Evolutionary conservation across 2,113 vertebrate genomes (phyloP).

Genomic region (Xiphophorus maculatus): DNA sequence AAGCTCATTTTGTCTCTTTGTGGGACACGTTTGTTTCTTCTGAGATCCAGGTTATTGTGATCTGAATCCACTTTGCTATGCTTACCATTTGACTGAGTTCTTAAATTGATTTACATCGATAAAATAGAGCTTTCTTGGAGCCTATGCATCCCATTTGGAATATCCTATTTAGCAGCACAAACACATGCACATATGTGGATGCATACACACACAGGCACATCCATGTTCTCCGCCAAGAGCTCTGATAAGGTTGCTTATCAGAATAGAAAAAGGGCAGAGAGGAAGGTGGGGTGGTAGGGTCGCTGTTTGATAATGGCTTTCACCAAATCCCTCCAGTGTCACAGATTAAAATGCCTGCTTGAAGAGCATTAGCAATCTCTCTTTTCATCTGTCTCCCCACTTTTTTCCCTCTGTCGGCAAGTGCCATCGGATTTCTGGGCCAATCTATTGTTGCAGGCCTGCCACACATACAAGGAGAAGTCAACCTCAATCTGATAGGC

Average conservation of each 20-base stretch:
- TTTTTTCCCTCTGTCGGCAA: conserved; percentile 74
- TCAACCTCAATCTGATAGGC: conserved; percentile 90
- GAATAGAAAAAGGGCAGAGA: conserved; percentile 74
- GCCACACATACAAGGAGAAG: conserved; percentile 87
- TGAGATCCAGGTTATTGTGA: conserved; percentile 47
- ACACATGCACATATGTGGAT: conserved; percentile 67
- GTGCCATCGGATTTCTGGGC: conserved; percentile 86
- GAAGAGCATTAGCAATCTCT: conserved; percentile 88
- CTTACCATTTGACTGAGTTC: conserved; percentile 58
- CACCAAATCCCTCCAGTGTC: conserved; percentile 90
- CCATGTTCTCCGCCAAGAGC: conserved; percentile 71
- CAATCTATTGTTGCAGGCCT: conserved; percentile 84
- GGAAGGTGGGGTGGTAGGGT: conserved; percentile 39
- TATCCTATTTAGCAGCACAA: conserved; percentile 71
- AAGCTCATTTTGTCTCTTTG: conserved; percentile 19
- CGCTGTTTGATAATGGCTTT: conserved; percentile 89
- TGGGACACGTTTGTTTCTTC: conserved; percentile 28
- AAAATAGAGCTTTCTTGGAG: conserved; percentile 41
- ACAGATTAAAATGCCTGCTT: conserved; percentile 89
- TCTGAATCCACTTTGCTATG: conserved; percentile 53
- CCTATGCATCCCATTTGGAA: conserved; percentile 65
- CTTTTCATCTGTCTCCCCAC: conserved; percentile 80
- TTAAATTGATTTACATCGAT: conserved; percentile 68
- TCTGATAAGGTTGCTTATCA: conserved; percentile 87
- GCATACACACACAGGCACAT: conserved; percentile 40